Percentiles rank a stretch among this genome's conserved stretches.
phyloP scores from a whole-genome alignment of 1,140 invertebrate genomes.

The Cydia strobilella region DNA sequence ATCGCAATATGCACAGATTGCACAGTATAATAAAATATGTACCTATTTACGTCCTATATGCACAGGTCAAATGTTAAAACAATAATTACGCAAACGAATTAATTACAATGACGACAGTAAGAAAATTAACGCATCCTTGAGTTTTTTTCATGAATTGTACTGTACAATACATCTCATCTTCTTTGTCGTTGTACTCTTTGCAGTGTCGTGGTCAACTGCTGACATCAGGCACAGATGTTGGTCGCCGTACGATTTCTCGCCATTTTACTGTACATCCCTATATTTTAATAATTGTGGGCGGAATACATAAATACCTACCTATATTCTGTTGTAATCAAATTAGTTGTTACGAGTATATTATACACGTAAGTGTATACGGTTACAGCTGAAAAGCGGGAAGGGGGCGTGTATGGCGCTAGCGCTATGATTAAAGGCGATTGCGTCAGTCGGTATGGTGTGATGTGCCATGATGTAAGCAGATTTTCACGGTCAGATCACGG shows the following conservation, averaged over 20 bases:
- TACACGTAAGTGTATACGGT: background rate
- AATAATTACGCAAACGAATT: background rate
- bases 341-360: background rate
- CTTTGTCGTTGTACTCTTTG: too few relatives aligned
- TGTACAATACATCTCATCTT: too few relatives aligned
- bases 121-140: background rate
- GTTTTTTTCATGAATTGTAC: too few relatives aligned
- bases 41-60: background rate
- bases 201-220: too few relatives aligned
- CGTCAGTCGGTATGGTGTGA: constrained; percentile 2
- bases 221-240: too few relatives aligned
- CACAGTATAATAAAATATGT: background rate
- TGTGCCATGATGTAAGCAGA: constrained; percentile 11
- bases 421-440: constrained; percentile 17
- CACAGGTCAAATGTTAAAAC: background rate
- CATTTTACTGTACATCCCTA: too few relatives aligned
- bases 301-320: too few relatives aligned
- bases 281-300: too few relatives aligned
- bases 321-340: too few relatives aligned
- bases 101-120: background rate
- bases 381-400: background rate
- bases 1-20: too few relatives aligned
- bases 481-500: constrained; percentile 44
- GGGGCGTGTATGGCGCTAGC: constrained; percentile 12
- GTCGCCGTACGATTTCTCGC: too few relatives aligned